Evolutionary conservation across 2,888 invertebrate species (phyloP), one percentile per base, ranked within the genome.

Genomic region (Trilocha varians): DNA sequence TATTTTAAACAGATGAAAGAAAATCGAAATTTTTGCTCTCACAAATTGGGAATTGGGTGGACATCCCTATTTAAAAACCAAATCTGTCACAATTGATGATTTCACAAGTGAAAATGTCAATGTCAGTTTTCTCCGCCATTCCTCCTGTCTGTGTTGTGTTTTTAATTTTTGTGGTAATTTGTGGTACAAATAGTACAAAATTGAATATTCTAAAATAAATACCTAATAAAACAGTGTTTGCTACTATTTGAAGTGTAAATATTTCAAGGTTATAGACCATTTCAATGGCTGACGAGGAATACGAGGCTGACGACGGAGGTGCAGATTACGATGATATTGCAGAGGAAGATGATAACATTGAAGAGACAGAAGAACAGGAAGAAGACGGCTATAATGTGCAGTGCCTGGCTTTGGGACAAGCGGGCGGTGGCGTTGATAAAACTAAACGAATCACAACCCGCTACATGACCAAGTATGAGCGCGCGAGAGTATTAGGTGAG

Each of bases 361-460:
- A 95, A 56, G 93, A 94, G 60, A 87, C 95, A 14, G 95, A 95
- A 57, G 93, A 93, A 55, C 94, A 93, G 50, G 96, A 94, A 70
- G 93, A 95, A 61, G 96, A 96, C 57, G 93, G 90, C 1, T 96
- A 94, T 57, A 93, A 94, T 65, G 91, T 93, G 34, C 96, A 97
- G 65, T 89, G 96, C 38, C 80, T 97, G 18, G 89, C 93, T 3
- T 91, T 93, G 0, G 93, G 93, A 0, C 93, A 93, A 67, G 91
- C 91, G 32, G 91, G 91, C 0, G 94, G 94, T 8, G 93, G 94
- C 34, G 94, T 94, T 0, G 92, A 93, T 33, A 94, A 94, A 70
- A 89, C 91, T 0, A 97, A 97, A 68, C 89, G 98, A 15, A 98
- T 98, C 38, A 99, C 99, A 1, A 98, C 99, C 0, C 93, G 95